These are phyloP conservation scores for Acleris sparsana DNA, from an alignment of 2,888 invertebrate genomes.

Conservation along the genomic window DNA sequence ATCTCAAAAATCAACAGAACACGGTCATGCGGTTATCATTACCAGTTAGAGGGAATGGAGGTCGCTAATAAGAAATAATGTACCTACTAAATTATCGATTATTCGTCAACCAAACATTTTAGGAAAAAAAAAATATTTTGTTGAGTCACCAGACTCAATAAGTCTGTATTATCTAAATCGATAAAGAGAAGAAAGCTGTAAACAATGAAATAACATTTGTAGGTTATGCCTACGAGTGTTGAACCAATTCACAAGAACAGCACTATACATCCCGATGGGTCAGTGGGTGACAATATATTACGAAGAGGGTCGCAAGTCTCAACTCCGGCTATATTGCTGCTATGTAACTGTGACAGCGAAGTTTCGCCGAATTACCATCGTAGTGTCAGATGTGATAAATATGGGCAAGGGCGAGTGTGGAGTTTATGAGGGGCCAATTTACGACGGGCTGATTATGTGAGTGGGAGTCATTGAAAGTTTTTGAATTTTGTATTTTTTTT, in stretches of 20 bases:
- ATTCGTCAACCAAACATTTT: too few relatives aligned
- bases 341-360: constrained; percentile 30
- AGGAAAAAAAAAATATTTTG: too few relatives aligned
- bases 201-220: neutral
- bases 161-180: too few relatives aligned
- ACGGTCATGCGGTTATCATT: too few relatives aligned
- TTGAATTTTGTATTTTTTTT: too few relatives aligned
- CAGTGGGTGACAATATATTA: constrained; percentile 31
- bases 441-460: neutral
- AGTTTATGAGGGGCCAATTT: neutral
- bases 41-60: too few relatives aligned
- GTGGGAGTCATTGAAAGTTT: too few relatives aligned
- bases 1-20: too few relatives aligned
- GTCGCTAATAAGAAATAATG: too few relatives aligned
- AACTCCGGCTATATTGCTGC: constrained; percentile 27
- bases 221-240: neutral
- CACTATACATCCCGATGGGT: neutral
- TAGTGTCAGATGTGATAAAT: constrained; percentile 16
- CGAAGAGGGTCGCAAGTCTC: constrained; percentile 19
- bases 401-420: constrained; percentile 3
- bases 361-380: constrained; percentile 21
- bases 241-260: constrained; percentile 1
- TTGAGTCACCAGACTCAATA: too few relatives aligned
- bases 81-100: too few relatives aligned
- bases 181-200: too few relatives aligned